A percentile compares a stretch with the other conserved stretches of the same genome.
Conservation (phyloP, 2,888 invertebrate genomes). For the Pristionchus entomophagus region DNA sequence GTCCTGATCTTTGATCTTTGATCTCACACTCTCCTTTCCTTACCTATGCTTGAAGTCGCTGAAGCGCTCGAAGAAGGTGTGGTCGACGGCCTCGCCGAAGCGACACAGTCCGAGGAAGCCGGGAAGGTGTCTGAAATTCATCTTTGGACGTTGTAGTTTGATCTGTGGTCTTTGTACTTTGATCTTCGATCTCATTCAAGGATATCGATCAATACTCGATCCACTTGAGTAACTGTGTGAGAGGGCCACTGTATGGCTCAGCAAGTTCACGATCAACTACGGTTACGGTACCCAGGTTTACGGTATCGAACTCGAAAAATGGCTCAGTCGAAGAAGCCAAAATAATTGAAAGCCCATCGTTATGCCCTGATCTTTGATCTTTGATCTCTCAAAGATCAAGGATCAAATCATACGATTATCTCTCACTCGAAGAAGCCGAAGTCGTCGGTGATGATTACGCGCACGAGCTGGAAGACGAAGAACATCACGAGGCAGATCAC, state of each 20-base stretch:
- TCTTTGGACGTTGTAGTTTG: not conserved
- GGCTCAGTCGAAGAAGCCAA: not conserved
- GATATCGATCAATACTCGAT: not conserved
- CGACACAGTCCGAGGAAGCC: slow-evolving; percentile 5
- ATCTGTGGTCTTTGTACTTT: no score
- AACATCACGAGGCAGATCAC: slow-evolving; percentile 2
- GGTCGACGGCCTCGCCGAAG: slow-evolving; percentile 12
- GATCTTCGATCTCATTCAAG: not conserved
- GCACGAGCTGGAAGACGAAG: slow-evolving; percentile 20
- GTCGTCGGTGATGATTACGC: slow-evolving; percentile 3
- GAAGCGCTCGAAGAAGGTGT: slow-evolving; percentile 20
- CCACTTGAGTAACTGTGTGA: not conserved
- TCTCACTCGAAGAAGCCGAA: slow-evolving; percentile 20
- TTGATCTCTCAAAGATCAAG: not conserved
- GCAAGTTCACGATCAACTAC: not conserved
- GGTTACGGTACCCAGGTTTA: not conserved
- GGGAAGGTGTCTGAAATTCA: not conserved
- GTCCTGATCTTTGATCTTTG: not conserved
- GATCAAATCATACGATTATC: no score
- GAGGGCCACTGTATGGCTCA: not conserved
- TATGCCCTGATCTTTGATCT: not conserved
- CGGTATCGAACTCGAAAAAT: not conserved
- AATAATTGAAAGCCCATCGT: not conserved
- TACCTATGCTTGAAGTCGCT: slow-evolving; percentile 18
- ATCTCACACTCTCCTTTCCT: not conserved